Evolutionary conservation across 2,113 vertebrate genomes (phyloP).

Genomic region (Chloropsis cyanopogon): DNA sequence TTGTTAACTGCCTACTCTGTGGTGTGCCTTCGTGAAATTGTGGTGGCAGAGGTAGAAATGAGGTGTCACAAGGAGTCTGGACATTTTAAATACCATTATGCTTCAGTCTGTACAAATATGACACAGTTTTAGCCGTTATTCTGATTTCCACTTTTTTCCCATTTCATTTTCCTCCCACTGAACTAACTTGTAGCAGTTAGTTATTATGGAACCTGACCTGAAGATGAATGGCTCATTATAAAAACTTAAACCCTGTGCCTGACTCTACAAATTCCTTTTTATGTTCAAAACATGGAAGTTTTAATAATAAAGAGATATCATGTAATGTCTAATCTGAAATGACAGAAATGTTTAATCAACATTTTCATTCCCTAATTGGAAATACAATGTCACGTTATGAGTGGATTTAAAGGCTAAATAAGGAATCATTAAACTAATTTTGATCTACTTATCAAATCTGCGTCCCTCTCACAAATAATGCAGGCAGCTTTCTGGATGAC

Average conservation of each 20-base stretch:
- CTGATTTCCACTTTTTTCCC: not conserved
- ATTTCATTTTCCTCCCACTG: conserved; percentile 25
- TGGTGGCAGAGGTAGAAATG: not conserved
- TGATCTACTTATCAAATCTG: conserved; percentile 2
- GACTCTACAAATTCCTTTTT: conserved; percentile 17
- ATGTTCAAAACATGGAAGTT: not conserved
- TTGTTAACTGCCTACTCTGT: not conserved
- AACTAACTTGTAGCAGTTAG: not conserved
- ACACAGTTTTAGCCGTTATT: not conserved
- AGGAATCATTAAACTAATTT: conserved; percentile 42
- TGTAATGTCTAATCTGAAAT: conserved; percentile 1
- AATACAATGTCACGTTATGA: not conserved
- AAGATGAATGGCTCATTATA: conserved; percentile 30
- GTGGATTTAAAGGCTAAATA: conserved; percentile 14
- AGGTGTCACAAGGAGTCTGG: not conserved
- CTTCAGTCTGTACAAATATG: not conserved
- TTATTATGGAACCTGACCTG: conserved; percentile 26
- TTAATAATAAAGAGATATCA: not conserved
- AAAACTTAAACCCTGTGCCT: not conserved
- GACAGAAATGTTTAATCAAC: conserved; percentile 25
- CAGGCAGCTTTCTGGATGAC: not conserved
- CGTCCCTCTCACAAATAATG: not conserved
- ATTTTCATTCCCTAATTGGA: conserved; percentile 22
- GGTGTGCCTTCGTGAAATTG: not conserved
- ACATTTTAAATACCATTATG: not conserved